A percentile compares a stretch with the other conserved stretches of the same genome.
These are phyloP conservation scores for Psettodes erumei DNA, from an alignment of 2,113 vertebrate genomes.

Conservation along the genomic window DNA sequence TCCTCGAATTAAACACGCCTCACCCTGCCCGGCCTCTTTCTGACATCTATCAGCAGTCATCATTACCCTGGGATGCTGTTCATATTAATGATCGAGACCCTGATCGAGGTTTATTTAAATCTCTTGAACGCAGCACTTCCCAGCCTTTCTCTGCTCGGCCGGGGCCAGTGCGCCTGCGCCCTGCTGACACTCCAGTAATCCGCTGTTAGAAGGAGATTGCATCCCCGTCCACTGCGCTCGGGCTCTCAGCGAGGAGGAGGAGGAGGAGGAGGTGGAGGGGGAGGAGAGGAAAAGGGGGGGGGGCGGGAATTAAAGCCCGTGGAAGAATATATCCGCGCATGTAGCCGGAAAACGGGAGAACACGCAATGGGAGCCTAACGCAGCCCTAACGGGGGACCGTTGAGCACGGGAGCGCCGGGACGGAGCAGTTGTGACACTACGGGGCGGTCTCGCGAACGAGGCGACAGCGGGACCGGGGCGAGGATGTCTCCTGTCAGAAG, in stretches of 20 bases:
- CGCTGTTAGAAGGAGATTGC: conserved; percentile 74
- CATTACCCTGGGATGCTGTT: conserved; percentile 15
- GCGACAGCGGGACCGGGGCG: conserved; percentile 60
- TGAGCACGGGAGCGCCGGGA: neutral
- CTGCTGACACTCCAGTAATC: conserved; percentile 82
- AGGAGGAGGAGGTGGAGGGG: too few relatives aligned
- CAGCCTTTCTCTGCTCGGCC: conserved; percentile 39
- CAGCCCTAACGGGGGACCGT: conserved; percentile 11
- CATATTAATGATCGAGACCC: conserved; percentile 44
- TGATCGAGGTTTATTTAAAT: conserved; percentile 61
- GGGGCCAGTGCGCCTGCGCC: conserved; percentile 80
- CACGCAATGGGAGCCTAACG: conserved; percentile 8
- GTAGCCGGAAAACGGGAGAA: neutral
- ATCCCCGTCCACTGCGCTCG: conserved; percentile 72
- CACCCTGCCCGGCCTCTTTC: neutral
- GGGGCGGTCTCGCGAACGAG: conserved; percentile 27
- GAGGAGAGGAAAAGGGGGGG: too few relatives aligned
- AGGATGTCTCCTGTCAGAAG: conserved; percentile 52
- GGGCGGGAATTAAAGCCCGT: conserved; percentile 52
- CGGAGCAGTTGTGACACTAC: conserved; percentile 27
- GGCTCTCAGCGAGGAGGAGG: conserved; percentile 53
- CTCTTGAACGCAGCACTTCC: conserved; percentile 61
- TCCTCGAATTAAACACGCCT: neutral
- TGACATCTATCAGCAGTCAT: conserved; percentile 11
- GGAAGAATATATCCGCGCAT: neutral